phyloP scores from a whole-genome alignment of 2,797 vertebrate species.

The Diglossa cyanea region DNA sequence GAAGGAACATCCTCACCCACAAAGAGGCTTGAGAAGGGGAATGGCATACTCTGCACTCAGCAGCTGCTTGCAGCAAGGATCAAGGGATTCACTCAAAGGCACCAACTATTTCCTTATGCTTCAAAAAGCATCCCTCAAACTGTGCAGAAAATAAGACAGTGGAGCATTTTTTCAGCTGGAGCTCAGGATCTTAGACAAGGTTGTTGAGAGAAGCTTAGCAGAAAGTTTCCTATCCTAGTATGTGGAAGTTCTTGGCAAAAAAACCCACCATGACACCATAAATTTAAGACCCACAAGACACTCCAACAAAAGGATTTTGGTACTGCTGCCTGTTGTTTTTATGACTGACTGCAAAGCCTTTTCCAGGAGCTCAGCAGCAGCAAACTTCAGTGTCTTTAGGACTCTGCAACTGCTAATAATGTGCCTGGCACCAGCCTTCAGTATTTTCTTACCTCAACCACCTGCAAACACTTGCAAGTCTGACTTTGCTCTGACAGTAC shows the following conservation, averaged over 20 bases:
- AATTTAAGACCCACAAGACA: neutral
- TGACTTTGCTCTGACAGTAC: neutral
- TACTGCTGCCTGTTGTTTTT: neutral
- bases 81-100: neutral
- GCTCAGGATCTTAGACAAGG: neutral
- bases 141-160: neutral
- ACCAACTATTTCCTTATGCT: neutral
- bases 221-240: neutral
- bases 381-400: neutral
- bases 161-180: neutral
- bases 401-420: neutral
- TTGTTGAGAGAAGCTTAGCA: neutral
- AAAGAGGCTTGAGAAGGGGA: neutral
- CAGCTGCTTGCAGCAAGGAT: neutral
- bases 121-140: neutral
- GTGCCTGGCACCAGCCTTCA: neutral
- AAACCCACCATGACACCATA: rapidly evolving
- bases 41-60: neutral
- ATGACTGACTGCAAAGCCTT: neutral
- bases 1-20: neutral
- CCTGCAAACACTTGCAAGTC: neutral
- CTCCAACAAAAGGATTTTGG: neutral
- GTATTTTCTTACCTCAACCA: neutral
- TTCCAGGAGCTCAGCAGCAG: neutral
- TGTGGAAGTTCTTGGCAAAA: neutral